Conservation (phyloP, 2,888 invertebrate species). For the Ashinkailepas kermadecensis region DNA sequence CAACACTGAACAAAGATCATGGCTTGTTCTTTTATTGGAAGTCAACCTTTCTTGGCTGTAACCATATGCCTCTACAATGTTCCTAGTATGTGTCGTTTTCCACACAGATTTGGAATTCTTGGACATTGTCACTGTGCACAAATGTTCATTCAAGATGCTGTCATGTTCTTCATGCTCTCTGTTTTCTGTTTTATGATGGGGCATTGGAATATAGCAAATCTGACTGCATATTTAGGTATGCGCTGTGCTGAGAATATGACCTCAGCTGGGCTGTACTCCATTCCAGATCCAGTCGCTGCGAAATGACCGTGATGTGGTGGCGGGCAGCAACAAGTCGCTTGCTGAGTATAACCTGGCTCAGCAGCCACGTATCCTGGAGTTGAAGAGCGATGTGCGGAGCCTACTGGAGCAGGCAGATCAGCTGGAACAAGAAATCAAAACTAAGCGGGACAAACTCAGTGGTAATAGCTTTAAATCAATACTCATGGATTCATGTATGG, state of each 20-base stretch:
- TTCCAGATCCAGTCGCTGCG: not conserved
- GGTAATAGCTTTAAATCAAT: not conserved
- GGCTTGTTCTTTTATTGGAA: too few species aligned
- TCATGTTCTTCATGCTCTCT: not conserved
- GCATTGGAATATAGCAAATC: too few species aligned
- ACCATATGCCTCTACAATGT: too few species aligned
- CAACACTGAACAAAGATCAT: too few species aligned
- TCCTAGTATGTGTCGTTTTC: too few species aligned
- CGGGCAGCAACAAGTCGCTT: conserved; percentile 77
- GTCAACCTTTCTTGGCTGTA: too few species aligned
- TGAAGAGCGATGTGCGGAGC: conserved; percentile 45
- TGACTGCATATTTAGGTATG: not conserved
- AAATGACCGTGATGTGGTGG: conserved; percentile 42
- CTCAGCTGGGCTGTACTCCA: conserved; percentile 41
- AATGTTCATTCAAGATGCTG: too few species aligned
- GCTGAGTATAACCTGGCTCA: conserved; percentile 83
- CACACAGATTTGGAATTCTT: too few species aligned
- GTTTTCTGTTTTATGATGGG: too few species aligned
- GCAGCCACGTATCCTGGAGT: conserved; percentile 70
- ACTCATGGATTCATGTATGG: not conserved
- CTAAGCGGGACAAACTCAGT: not conserved
- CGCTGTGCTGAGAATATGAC: not conserved
- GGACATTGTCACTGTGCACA: too few species aligned
- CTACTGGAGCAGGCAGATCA: not conserved
- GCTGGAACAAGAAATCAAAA: not conserved